phyloP scores from a whole-genome alignment of 2,888 invertebrate genomes.

The Drosophila algonquin region DNA sequence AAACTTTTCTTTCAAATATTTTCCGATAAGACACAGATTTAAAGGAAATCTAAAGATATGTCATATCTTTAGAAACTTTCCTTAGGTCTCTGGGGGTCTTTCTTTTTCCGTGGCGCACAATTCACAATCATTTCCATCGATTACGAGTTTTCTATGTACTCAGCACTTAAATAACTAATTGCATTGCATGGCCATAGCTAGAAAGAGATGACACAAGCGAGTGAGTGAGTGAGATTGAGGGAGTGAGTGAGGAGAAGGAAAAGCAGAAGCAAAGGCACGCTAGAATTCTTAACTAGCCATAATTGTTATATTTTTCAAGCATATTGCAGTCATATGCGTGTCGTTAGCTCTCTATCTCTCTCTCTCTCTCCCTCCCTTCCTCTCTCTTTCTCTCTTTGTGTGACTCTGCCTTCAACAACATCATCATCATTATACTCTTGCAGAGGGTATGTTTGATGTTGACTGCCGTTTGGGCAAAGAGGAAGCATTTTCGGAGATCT shows the following conservation, averaged over 20 bases:
- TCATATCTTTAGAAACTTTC: background rate
- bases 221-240: background rate
- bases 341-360: slow-evolving; percentile 21
- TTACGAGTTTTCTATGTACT: slow-evolving; percentile 43
- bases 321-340: slow-evolving; percentile 67
- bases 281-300: slow-evolving; percentile 64
- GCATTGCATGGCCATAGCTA: slow-evolving; percentile 37
- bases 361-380: background rate
- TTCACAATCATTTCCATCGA: slow-evolving; percentile 31
- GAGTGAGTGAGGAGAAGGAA: background rate
- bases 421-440: slow-evolving; percentile 18
- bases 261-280: slow-evolving; percentile 8
- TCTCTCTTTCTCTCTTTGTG: background rate
- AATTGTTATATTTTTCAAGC: slow-evolving; percentile 68
- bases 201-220: slow-evolving; percentile 20
- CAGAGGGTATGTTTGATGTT: background rate
- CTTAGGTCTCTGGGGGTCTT: slow-evolving; percentile 9
- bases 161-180: slow-evolving; percentile 42
- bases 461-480: background rate
- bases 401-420: slow-evolving; percentile 28
- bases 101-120: background rate
- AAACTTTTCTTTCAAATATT: too few species aligned
- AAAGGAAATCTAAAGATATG: too few species aligned
- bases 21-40: too few species aligned
- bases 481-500: background rate